Base-by-base conservation (phyloP, 2,888 invertebrate genomes). In the Pollenia labialis region DNA sequence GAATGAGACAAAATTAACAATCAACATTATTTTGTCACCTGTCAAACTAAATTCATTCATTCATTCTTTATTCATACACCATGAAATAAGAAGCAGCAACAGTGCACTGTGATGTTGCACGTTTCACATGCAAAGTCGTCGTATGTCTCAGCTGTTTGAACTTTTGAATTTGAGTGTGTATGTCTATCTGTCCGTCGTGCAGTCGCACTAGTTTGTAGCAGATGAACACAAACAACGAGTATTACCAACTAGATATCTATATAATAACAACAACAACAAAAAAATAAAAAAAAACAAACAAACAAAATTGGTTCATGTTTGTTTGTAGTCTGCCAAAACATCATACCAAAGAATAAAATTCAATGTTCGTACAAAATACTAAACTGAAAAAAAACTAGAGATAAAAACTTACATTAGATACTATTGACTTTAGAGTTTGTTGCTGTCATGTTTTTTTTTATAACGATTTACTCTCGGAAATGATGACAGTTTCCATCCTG, bases 11-110 rank as follows among this genome's bases (percentile, higher is more conserved):
- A 83, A 85, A 88, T 85, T 83, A 81, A 87, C 81, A 81, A 79
- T 87, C 81, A 75, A 82, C 87, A 82, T 88, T 88, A 88, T 87
- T 88, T 86, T 87, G 88, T 88, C 85, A 87, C 85, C 88, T 88
- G 88, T 85, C 87, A 86, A 74, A 81, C 85, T 81, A 77, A 87
- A 84, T 84, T 84, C 76, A 81, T 84, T 77, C 83, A 81, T 87
- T 83, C 83, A 81, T 69, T 32, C 32, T 32, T 84, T 64, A 79
- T 72, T 72, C 58, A 74, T 75, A 82, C 68, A 75, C 40, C 54
- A 62, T 46, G 54, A 46, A 72, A 56, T 40, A 60, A 32, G 32
- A 32, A 32, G 44, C 64, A 68, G 50, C 40, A n/a, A 32, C 48
- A 58, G 58, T 14, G 44, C 71, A 71, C 14, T 4, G 9, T 69